Evolutionary conservation across 2,888 invertebrate genomes (phyloP), one percentile per base, ranked within the genome.

Genomic region (Tridacna gigas): DNA sequence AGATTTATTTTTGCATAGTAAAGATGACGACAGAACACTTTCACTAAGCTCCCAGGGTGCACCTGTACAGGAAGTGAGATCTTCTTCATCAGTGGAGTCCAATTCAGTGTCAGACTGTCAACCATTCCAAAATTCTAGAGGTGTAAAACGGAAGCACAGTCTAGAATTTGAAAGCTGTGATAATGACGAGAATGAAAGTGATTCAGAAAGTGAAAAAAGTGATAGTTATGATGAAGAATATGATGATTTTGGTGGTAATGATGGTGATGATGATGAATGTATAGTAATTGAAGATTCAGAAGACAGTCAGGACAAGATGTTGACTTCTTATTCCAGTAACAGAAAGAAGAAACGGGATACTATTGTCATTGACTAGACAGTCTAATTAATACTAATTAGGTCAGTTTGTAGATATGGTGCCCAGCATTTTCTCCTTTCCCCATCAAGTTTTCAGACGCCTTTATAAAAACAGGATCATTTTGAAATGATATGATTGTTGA

Each of bases 131-230:
- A 69, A 63, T 60, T 76, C 76, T 22, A 51, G 88, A n/a, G 88
- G 89, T 22, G 73, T 77, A 12, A 90, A 90, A 80, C 83, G 90
- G 18, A 89, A 88, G 79, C 90, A 89, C 77, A 86, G 86, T 78
- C 79, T 83, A 13, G 88, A 89, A 61, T 88, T 85, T 28, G 83
- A 80, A 61, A 82, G 88, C 60, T 74, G 77, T 84, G 83, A 79
- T 65, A 69, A 69, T 25, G 82, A 78, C 37, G 82, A 78, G 37
- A 79, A 76, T 18, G 80, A 80, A 48, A 74, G 79, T 75, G 80
- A 82, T 56, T 51, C 75, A 63, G 69, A 76, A 51, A 71, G 69
- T 77, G 78, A 63, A 63, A 63, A 85, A 48, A 71, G 71, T 71
- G 48, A 22, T 69, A 84, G 83, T 60, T 37, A 37, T 37, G 37